phyloP scores from a whole-genome alignment of 92 coral and sea anemone species.

The Parazoanthus swiftii region DNA sequence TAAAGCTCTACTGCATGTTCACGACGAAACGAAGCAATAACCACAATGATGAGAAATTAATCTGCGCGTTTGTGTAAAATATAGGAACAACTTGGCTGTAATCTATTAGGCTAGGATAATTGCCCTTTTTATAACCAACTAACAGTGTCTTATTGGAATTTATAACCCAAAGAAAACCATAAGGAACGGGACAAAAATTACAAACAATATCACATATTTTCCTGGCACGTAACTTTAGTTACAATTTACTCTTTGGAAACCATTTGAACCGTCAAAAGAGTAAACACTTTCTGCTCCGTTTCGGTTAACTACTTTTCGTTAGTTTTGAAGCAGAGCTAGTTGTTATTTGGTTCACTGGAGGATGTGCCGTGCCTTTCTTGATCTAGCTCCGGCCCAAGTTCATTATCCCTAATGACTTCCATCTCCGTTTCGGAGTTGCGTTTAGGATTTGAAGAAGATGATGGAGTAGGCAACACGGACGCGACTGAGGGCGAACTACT shows the following conservation, averaged over 20 bases:
- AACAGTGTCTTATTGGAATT: neutral
- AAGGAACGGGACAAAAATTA: neutral
- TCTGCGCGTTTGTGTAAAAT: neutral
- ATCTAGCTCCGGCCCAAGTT: constrained; percentile 1
- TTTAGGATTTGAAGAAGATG: neutral
- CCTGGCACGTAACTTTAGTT: neutral
- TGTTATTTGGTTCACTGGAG: neutral
- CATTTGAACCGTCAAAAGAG: neutral
- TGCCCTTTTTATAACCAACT: too few species aligned
- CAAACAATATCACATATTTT: neutral
- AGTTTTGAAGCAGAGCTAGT: neutral
- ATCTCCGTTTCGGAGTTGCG: neutral
- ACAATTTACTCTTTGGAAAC: neutral
- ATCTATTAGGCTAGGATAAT: neutral
- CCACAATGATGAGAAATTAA: neutral
- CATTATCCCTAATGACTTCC: neutral
- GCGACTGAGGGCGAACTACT: constrained; percentile 29
- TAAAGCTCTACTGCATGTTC: neutral
- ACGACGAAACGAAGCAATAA: too few species aligned
- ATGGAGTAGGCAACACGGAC: neutral
- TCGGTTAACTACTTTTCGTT: neutral
- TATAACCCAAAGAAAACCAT: too few species aligned
- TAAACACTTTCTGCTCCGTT: neutral
- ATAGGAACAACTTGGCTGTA: neutral
- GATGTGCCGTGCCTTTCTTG: neutral